phyloP scores from a whole-genome alignment of 30 jellyfish, hydroid and myxozoan species.

The Aurelia sp. region DNA sequence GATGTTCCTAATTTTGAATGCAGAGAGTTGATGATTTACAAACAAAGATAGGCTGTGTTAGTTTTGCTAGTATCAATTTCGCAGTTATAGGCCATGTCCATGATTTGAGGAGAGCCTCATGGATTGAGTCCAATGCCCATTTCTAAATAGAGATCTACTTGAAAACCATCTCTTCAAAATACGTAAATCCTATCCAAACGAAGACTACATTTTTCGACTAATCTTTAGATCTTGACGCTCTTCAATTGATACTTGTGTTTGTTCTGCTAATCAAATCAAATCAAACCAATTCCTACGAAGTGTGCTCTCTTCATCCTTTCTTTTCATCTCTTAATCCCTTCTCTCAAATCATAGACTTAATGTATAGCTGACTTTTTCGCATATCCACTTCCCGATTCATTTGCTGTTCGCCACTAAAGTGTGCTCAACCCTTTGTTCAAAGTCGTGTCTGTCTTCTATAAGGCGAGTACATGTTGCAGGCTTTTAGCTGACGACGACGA shows the following conservation, averaged over 20 bases:
- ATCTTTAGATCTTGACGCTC: constrained; percentile 74
- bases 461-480: no score
- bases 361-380: constrained; percentile 20
- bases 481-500: no score
- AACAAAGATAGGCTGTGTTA: constrained; percentile 49
- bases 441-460: no score
- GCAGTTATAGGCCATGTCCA: constrained; percentile 45
- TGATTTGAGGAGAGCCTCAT: constrained; percentile 54
- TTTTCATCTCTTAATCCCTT: constrained; percentile 40
- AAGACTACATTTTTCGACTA: constrained; percentile 61
- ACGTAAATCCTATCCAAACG: constrained; percentile 61
- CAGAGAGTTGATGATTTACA: constrained; percentile 45
- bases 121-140: constrained; percentile 59
- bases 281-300: constrained; percentile 7
- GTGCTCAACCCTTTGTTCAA: neutral
- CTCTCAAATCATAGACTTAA: constrained; percentile 34
- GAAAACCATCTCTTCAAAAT: constrained; percentile 63
- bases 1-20: constrained; percentile 61
- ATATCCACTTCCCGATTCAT: neutral
- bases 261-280: constrained; percentile 65
- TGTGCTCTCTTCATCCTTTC: constrained; percentile 31
- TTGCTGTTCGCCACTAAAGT: no score
- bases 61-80: constrained; percentile 50
- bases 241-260: constrained; percentile 62
- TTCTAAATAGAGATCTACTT: constrained; percentile 69